These are phyloP conservation scores for Melanostoma mellinum DNA, from an alignment of 2,888 invertebrate genomes.

Conservation along the genomic window DNA sequence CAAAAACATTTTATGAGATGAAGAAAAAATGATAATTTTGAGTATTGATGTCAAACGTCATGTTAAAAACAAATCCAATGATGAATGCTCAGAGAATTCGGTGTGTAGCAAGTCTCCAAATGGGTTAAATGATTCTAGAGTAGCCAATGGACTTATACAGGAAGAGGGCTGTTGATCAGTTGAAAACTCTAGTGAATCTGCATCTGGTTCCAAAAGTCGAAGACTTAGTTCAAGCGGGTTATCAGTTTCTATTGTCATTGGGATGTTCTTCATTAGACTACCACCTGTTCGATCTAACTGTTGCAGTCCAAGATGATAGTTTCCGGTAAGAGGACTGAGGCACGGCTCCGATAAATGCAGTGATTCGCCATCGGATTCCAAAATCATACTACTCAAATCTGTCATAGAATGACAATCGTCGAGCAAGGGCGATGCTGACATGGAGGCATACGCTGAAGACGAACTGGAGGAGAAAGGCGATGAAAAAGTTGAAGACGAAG, in stretches of 20 bases:
- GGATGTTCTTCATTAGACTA: constrained; percentile 37
- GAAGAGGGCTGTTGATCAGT: constrained; percentile 78
- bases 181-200: constrained; percentile 79
- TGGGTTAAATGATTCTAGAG: constrained; percentile 79
- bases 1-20: neutral
- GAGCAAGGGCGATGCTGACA: constrained; percentile 70
- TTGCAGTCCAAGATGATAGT: constrained; percentile 42
- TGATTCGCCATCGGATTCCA: constrained; percentile 86
- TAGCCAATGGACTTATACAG: constrained; percentile 79
- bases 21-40: neutral
- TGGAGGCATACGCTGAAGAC: constrained; percentile 74
- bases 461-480: constrained; percentile 69
- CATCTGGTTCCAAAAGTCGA: constrained; percentile 78
- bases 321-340: constrained; percentile 76
- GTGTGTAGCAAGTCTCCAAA: constrained; percentile 79
- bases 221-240: constrained; percentile 79
- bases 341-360: constrained; percentile 81
- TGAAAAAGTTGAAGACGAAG: constrained; percentile 60
- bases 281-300: constrained; percentile 53
- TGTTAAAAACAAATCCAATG: constrained; percentile 80
- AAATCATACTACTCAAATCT: constrained; percentile 78
- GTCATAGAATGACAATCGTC: constrained; percentile 74
- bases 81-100: constrained; percentile 78
- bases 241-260: constrained; percentile 70
- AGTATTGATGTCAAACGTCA: constrained; percentile 74